Evolutionary conservation across 2,888 invertebrate species (phyloP), one percentile per base, ranked within the genome.

Genomic region (Ceratothoa steindachneri): DNA sequence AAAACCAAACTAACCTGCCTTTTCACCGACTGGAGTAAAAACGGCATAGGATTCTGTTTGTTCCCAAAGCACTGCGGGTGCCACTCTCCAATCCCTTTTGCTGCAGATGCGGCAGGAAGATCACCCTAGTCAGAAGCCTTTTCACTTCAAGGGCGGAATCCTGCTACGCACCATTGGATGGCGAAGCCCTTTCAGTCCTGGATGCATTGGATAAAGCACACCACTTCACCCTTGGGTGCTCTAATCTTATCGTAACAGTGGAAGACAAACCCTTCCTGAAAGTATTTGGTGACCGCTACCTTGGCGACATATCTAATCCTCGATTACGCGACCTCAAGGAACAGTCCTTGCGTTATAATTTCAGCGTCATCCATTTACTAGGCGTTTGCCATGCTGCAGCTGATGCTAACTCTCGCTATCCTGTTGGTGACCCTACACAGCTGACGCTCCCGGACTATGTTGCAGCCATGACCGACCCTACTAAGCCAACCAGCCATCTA

Each of bases 181-280:
- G 67, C 3, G 65, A 74, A 64, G 28, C 53, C 53, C 7, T 72
- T 19, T 69, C 70, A 12, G 65, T 71, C 30, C 30, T 51, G 0
- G 69, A 74, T 66, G 74, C 70, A n/a, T 52, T 71, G 3, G 69
- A 74, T 15, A 74, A 71, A 28, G 51, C 69, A 1, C 15, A 66
- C 15, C 52, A 64, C 53, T 74, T 66, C 53, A 41, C 70, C 7
- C 70, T 74, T 19, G 74, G 74, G 22, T 74, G 70, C 70, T 51
- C 0, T 0, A 12, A 60, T n/a, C 66, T 72, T 15, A 52, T 67
- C 31, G 12, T 72, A n/a, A 67, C 66, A 2, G 67, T 69, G 4
- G 69, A 75, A n/a, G 72, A 69, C 67, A 69, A 71, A 51, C 60
- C 60, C 9, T 19, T 60, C 24, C 24, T 60, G 65, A 70, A 19